Evolutionary conservation across 2,888 invertebrate species (phyloP).

Genomic region (Drosophila ochracea): DNA sequence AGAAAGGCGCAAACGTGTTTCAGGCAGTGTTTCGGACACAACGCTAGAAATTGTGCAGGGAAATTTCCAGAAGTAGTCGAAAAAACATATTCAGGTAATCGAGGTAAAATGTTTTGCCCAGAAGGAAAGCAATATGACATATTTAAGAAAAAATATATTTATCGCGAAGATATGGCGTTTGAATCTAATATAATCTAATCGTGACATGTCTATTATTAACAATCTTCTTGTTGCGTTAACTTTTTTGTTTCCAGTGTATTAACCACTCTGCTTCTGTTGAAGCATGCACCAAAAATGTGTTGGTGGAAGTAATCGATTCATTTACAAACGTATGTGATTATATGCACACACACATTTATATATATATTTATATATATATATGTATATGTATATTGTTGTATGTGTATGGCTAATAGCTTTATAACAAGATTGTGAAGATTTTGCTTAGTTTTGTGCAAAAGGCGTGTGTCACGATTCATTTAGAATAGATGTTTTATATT

Average conservation of each 20-base stretch:
- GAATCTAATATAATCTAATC: not conserved
- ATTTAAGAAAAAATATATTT: not conserved
- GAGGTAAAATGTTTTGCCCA: not conserved
- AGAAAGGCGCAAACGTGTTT: conserved; percentile 26
- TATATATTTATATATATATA: not conserved
- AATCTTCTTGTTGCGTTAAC: not conserved
- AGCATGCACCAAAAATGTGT: conserved; percentile 51
- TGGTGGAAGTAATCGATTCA: conserved; percentile 57
- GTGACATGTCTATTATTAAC: not conserved
- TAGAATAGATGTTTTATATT: conserved; percentile 18
- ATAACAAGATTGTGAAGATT: conserved; percentile 41
- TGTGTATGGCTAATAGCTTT: conserved; percentile 33
- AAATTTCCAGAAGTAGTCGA: conserved; percentile 27
- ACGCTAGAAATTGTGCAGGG: not conserved
- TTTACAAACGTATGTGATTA: conserved; percentile 18
- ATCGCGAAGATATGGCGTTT: not conserved
- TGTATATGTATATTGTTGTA: too few species aligned
- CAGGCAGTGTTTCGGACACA: conserved; percentile 9
- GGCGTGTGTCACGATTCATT: conserved; percentile 37
- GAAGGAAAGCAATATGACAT: not conserved
- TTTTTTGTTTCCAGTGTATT: conserved; percentile 22
- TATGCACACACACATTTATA: not conserved
- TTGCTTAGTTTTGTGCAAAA: conserved; percentile 1
- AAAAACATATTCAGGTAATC: conserved; percentile 20
- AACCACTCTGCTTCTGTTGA: conserved; percentile 32